A percentile compares a stretch with the other conserved stretches of the same genome.
phyloP scores from a whole-genome alignment of 2,797 vertebrate genomes.

The Myotis findleyi region DNA sequence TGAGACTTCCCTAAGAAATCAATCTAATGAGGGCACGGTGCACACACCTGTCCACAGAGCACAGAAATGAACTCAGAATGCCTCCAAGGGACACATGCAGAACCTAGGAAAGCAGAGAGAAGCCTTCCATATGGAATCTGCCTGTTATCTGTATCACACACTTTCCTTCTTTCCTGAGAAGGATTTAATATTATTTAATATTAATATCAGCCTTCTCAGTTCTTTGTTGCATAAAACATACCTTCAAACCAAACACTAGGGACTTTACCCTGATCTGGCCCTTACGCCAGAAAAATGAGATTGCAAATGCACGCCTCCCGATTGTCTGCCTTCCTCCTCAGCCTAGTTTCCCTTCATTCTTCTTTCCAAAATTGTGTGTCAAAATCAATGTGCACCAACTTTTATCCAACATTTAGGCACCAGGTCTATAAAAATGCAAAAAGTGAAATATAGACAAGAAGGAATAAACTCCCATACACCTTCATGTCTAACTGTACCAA shows the following conservation, averaged over 20 bases:
- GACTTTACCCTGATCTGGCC: not conserved
- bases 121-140: not conserved
- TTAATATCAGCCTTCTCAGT: not conserved
- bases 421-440: not conserved
- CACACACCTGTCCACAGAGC: not conserved
- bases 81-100: not conserved
- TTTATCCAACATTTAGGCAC: not conserved
- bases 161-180: not conserved
- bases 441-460: not conserved
- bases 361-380: not conserved
- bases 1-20: not conserved
- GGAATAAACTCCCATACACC: not conserved
- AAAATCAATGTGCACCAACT: not conserved
- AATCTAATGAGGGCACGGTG: not conserved
- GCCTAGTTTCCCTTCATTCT: not conserved
- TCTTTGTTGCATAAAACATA: not conserved
- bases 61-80: not conserved
- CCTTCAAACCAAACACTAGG: not conserved
- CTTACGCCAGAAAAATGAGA: not conserved
- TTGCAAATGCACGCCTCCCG: not conserved
- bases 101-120: not conserved
- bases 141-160: not conserved
- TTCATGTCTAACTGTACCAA: not conserved
- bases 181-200: not conserved
- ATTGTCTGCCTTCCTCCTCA: not conserved